phyloP scores from a whole-genome alignment of 2,888 invertebrate genomes.

The Aleiodes leptofemur region DNA sequence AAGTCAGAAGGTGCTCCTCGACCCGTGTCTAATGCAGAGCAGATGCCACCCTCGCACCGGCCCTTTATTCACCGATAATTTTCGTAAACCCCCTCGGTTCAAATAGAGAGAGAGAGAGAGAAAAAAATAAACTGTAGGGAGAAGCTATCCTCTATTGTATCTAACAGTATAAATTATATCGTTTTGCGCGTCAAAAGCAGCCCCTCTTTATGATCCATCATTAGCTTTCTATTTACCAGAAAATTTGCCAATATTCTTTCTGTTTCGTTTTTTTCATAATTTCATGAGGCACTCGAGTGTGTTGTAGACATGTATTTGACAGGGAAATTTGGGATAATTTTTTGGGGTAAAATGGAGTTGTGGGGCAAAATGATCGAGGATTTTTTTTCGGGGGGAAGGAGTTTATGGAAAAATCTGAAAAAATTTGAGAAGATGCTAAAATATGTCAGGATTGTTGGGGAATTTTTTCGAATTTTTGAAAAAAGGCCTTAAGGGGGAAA shows the following conservation, averaged over 20 bases:
- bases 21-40: slow-evolving; percentile 75
- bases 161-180: slow-evolving; percentile 75
- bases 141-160: slow-evolving; percentile 71
- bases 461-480: no score
- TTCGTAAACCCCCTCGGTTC: slow-evolving; percentile 46
- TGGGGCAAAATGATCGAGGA: no score
- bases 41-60: slow-evolving; percentile 71
- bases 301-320: no score
- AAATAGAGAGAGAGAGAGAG: no score
- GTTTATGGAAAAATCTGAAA: no score
- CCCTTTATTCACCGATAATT: slow-evolving; percentile 56
- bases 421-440: no score
- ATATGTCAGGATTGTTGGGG: no score
- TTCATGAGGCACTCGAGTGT: slow-evolving; percentile 32
- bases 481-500: no score
- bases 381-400: no score
- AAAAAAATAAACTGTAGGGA: slow-evolving; percentile 55
- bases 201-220: slow-evolving; percentile 73
- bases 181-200: slow-evolving; percentile 71
- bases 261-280: neutral
- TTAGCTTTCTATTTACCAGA: slow-evolving; percentile 72
- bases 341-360: no score
- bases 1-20: slow-evolving; percentile 69
- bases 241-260: slow-evolving; percentile 68
- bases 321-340: no score